A percentile compares a stretch with the other conserved stretches of the same genome.
Conservation (phyloP, 2,113 vertebrate species). For the Notothenia coriiceps region DNA sequence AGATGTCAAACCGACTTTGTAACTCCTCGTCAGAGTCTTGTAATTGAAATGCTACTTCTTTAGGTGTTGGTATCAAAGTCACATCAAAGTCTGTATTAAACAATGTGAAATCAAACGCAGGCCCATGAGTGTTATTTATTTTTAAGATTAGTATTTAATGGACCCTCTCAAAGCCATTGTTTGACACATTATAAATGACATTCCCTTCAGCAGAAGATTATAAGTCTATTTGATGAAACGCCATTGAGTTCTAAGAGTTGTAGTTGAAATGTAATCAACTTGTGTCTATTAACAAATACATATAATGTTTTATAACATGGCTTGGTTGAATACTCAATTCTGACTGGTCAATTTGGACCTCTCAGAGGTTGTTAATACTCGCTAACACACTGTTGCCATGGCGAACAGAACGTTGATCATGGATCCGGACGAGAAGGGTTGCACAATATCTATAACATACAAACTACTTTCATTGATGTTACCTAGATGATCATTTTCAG, state of each 20-base stretch:
- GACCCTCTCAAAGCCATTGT: background rate
- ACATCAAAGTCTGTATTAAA: slow-evolving; percentile 21
- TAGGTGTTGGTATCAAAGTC: slow-evolving; percentile 13
- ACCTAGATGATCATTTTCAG: background rate
- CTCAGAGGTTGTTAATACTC: too few species aligned
- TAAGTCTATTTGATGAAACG: background rate
- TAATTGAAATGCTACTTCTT: slow-evolving; percentile 41
- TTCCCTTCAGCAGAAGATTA: background rate
- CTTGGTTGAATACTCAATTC: too few species aligned
- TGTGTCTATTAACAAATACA: background rate
- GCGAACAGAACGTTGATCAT: background rate
- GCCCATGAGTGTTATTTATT: background rate
- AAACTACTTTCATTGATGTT: background rate
- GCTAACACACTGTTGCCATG: too few species aligned
- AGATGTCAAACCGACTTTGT: slow-evolving; percentile 57
- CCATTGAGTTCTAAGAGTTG: background rate
- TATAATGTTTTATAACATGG: background rate
- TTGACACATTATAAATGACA: slow-evolving; percentile 8
- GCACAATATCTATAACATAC: too few species aligned
- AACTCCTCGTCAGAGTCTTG: slow-evolving; percentile 2
- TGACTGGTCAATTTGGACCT: too few species aligned
- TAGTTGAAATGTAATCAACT: background rate
- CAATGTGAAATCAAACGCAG: background rate
- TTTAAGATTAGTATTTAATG: background rate
- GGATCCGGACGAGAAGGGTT: too few species aligned